Conservation (phyloP, 2,797 vertebrate species). For the Pempheris klunzingeri region DNA sequence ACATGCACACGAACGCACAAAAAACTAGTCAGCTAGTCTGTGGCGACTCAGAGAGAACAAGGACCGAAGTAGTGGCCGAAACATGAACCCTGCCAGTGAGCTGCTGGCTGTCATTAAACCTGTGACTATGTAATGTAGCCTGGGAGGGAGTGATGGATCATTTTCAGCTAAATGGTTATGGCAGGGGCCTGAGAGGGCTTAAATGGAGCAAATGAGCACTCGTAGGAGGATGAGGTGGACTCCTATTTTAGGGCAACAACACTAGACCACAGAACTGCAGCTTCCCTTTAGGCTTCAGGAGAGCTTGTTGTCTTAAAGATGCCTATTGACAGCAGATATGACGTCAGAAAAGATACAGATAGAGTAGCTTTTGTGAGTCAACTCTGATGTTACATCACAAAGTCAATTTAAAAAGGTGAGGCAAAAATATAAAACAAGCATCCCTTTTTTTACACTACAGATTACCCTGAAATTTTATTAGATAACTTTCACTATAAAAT, state of each 20-base stretch:
- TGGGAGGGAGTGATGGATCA: slow-evolving; percentile 54
- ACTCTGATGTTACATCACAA: neutral
- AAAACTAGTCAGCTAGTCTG: slow-evolving; percentile 17
- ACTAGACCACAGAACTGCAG: slow-evolving; percentile 6
- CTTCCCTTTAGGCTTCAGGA: neutral
- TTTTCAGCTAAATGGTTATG: slow-evolving; percentile 53
- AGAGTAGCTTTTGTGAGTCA: neutral
- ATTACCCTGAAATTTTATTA: neutral
- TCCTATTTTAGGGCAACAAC: slow-evolving; percentile 11
- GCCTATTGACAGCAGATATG: neutral
- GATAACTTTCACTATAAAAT: neutral
- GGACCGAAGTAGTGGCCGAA: slow-evolving; percentile 64
- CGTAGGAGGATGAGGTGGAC: slow-evolving; percentile 29
- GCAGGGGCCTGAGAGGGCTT: slow-evolving; percentile 43
- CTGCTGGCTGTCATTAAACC: slow-evolving; percentile 64
- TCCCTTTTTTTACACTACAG: too few species aligned
- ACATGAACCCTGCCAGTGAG: slow-evolving; percentile 67
- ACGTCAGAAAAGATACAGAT: neutral
- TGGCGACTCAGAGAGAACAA: neutral
- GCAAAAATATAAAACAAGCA: slow-evolving; percentile 1
- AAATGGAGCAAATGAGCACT: slow-evolving; percentile 47
- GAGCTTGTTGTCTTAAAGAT: neutral
- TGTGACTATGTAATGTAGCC: slow-evolving; percentile 55
- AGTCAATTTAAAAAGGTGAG: neutral
- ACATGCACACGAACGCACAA: slow-evolving; percentile 28